Conservation (phyloP, 92 coral and sea anemone genomes). For the Montipora capitata region DNA sequence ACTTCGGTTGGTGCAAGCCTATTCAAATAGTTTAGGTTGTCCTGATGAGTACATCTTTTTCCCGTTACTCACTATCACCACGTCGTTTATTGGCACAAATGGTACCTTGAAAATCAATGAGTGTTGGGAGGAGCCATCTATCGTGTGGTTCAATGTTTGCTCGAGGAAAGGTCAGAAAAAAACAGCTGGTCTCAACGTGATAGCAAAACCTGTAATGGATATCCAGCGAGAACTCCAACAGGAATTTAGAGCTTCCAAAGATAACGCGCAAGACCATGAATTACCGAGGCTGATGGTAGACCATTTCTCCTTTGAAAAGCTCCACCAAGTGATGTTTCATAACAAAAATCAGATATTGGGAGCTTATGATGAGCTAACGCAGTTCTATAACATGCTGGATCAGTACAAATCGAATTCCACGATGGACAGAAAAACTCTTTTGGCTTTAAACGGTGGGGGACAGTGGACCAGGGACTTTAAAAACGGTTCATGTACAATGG, state of each 20-base stretch:
- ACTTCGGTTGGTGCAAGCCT: constrained; percentile 40
- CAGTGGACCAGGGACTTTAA: constrained; percentile 69
- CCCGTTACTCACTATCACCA: constrained; percentile 44
- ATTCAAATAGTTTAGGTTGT: constrained; percentile 55
- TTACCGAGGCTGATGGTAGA: constrained; percentile 58
- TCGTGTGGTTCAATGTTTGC: constrained; percentile 64
- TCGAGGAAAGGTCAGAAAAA: constrained; percentile 60
- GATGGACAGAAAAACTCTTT: constrained; percentile 69
- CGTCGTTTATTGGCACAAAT: constrained; percentile 62
- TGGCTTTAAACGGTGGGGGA: constrained; percentile 70
- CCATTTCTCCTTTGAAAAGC: constrained; percentile 66
- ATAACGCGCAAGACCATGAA: constrained; percentile 47
- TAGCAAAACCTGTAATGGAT: constrained; percentile 51
- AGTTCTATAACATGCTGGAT: constrained; percentile 69
- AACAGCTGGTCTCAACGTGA: constrained; percentile 39
- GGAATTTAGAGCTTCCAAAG: constrained; percentile 26
- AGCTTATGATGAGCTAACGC: constrained; percentile 67
- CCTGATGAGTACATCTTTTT: constrained; percentile 53
- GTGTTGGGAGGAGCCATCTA: constrained; percentile 66
- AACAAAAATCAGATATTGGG: constrained; percentile 50
- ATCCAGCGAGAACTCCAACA: constrained; percentile 44
- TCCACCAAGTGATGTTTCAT: constrained; percentile 59
- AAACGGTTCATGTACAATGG: constrained; percentile 62
- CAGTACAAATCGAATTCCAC: constrained; percentile 70
- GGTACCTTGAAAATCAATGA: constrained; percentile 47